Evolutionary conservation across 2,797 vertebrate genomes (phyloP), one percentile per base, ranked within the genome.

Genomic region (Podargus strigoides): DNA sequence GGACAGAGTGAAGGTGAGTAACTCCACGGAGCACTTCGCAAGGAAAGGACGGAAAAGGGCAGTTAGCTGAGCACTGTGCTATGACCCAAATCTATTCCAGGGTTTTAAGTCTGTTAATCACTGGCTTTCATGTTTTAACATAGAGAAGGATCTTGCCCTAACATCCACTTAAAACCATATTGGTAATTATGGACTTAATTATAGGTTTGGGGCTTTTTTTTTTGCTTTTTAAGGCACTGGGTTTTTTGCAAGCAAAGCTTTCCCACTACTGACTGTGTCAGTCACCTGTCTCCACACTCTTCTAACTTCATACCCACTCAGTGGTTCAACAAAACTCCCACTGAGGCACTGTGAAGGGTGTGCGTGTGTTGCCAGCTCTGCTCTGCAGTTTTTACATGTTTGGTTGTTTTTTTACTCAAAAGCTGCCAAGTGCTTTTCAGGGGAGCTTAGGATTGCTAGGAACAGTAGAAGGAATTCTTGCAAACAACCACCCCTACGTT

Each of bases 1-100:
- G n/a, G 42, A 70, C n/a, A 58, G n/a, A 44, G 44, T 0, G 1
- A 41, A 53, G 41, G 19, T 1, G 1, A 36, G 26, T 44, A 60
- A 47, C 47, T 85, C n/a, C 42, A 32, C 5, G 0, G 2, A 44
- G n/a, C 2, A 0, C 10, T 67, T 76, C 1, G 9, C n/a, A 75
- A 63, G 19, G 47, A 60, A 60, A 14, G 42, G 20, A 41, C 30
- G 5, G 22, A n/a, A 39, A 74, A 53, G 34, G 14, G n/a, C n/a
- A 23, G 47, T 26, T 34, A 32, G 37, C 23, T 42, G 24, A 64
- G 22, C 1, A 0, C 44, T 50, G 26, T 5, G 37, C 22, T 19
- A 15, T 41, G 20, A 62, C 37, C 20, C 72, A 41, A 77, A 68
- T 21, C 41, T n/a, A 1, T 49, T 19, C 28, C n/a, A 80, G 46